Conservation (phyloP, 2,113 vertebrate species). For the Corvus moneduloides region DNA sequence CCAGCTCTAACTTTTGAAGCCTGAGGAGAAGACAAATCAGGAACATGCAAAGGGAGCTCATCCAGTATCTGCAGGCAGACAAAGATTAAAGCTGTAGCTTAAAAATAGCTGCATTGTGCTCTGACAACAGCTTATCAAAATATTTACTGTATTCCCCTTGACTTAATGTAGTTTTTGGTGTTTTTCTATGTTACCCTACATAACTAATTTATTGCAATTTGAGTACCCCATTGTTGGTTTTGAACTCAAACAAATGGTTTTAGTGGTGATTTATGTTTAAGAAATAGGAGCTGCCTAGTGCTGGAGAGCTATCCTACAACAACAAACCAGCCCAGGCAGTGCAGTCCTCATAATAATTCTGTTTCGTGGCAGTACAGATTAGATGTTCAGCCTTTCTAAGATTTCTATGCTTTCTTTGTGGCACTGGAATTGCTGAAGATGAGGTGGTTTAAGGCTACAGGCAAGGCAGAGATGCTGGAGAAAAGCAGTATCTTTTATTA, state of each 20-base stretch:
- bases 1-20: neutral
- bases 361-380: neutral
- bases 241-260: constrained; percentile 14
- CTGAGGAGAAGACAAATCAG: neutral
- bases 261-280: neutral
- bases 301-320: neutral
- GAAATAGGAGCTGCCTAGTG: constrained; percentile 26
- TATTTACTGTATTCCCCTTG: neutral
- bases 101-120: neutral
- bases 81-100: neutral
- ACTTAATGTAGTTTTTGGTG: neutral
- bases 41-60: neutral
- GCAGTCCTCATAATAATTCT: neutral
- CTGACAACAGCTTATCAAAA: constrained; percentile 7
- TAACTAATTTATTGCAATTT: neutral
- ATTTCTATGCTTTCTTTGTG: neutral
- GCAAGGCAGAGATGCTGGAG: neutral
- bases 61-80: neutral
- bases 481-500: neutral
- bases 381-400: neutral
- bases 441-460: neutral
- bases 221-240: neutral
- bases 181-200: neutral
- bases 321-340: neutral
- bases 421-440: neutral